Base-by-base conservation (phyloP, 2,113 vertebrate species). In the Aegotheles bennettii region DNA sequence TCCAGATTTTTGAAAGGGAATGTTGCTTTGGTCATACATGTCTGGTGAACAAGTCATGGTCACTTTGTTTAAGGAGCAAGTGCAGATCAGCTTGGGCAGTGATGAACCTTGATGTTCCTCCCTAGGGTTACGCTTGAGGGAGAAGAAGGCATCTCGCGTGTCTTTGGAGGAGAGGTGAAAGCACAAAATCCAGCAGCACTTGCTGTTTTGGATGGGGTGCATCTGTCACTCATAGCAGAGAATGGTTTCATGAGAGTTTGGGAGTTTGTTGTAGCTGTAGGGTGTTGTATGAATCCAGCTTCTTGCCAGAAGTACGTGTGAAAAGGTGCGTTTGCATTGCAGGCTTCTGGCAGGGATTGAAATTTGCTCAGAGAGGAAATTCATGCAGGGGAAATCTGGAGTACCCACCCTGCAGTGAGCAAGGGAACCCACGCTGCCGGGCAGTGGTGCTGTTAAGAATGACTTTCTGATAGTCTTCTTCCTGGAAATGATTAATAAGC, bases 401-500 rank as follows among this genome's bases (percentile, higher is more conserved):
- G 48, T 59, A 84, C 31, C 47, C 65, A 67, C 73, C 83, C 90
- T 61, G 64, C 21, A 11, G 53, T n/a, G 60, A 93, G 56, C 40
- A 76, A 51, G 60, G 56, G 51, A 86, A 48, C 38, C 43, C 5
- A 0, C 3, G 0, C 76, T 95, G 68, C 74, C 2, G 0, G 83
- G 80, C 45, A 90, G 31, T 65, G 68, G 31, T 77, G 40, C 76
- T 78, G 15, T 90, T 93, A 81, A 68, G 73, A 93, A 71, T 81
- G 25, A 29, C 56, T 84, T 93, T 86, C 71, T 80, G 85, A 78
- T 95, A 74, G 54, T 56, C 9, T 6, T 85, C 75, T 90, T 95
- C 73, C 90, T 95, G 79, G 76, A 94, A 95, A 53, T 64, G 31
- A 93, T 96, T 96, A 88, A 92, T 94, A 87, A 83, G 73, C 64